phyloP scores from a whole-genome alignment of 2,888 invertebrate genomes.

The Oscheius sp. region DNA sequence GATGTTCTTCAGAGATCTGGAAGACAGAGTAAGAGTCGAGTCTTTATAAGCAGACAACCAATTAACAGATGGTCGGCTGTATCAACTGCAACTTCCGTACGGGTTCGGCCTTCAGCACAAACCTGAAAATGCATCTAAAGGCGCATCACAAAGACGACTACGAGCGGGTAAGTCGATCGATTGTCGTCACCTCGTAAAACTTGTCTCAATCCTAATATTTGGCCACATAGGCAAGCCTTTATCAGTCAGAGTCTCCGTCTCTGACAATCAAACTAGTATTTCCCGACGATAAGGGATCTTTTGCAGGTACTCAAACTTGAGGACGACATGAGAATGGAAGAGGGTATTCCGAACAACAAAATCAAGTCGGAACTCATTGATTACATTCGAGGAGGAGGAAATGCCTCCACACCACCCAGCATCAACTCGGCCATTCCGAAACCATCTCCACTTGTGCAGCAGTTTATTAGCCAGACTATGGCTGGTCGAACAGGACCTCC shows the following conservation, averaged over 20 bases:
- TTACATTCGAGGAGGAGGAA: conserved; percentile 63
- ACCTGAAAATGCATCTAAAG: conserved; percentile 69
- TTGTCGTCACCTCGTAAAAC: neutral
- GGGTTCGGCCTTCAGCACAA: conserved; percentile 67
- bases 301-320: conserved; percentile 57
- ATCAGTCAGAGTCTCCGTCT: conserved; percentile 21
- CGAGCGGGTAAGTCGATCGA: conserved; percentile 46
- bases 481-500: conserved; percentile 17
- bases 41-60: neutral
- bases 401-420: conserved; percentile 53
- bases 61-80: conserved; percentile 65
- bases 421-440: conserved; percentile 40
- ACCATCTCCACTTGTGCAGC: conserved; percentile 60
- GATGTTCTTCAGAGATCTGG: conserved; percentile 68
- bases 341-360: conserved; percentile 62
- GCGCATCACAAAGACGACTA: conserved; percentile 69
- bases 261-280: conserved; percentile 35
- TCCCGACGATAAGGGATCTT: conserved; percentile 4
- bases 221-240: conserved; percentile 15
- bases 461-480: conserved; percentile 57
- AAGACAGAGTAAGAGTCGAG: conserved; percentile 60
- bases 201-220: conserved; percentile 25
- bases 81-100: conserved; percentile 68
- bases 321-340: conserved; percentile 63
- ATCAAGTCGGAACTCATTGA: conserved; percentile 64